These are phyloP conservation scores for Echeneis naucrates DNA, from an alignment of 2,797 vertebrate genomes.

Conservation along the genomic window DNA sequence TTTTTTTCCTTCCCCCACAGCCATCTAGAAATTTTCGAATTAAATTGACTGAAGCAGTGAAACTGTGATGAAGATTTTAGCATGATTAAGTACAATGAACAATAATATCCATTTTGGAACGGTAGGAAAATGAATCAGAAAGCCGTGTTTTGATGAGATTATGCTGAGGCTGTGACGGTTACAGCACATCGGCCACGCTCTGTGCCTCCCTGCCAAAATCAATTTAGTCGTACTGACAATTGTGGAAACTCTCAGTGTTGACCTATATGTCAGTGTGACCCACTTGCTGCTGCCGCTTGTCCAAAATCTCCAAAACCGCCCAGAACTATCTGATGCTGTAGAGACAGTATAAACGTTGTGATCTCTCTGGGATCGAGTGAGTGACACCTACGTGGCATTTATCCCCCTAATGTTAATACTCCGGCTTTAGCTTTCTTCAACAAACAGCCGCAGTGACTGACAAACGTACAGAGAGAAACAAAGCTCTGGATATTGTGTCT, in stretches of 20 bases:
- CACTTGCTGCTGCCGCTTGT: conserved; percentile 32
- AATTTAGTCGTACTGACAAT: conserved; percentile 38
- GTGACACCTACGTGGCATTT: background rate
- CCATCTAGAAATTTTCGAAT: background rate
- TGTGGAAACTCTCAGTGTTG: conserved; percentile 34
- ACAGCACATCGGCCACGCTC: conserved; percentile 4
- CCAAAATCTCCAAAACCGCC: conserved; percentile 23
- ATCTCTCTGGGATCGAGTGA: background rate
- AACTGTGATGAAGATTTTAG: background rate
- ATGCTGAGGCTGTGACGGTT: background rate
- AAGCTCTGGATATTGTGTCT: conserved; percentile 7
- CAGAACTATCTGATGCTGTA: conserved; percentile 1
- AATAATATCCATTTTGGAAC: background rate
- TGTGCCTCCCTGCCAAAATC: conserved; percentile 27
- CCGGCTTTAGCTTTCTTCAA: conserved; percentile 1
- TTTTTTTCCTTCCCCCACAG: background rate
- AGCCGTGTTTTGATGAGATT: conserved; percentile 4
- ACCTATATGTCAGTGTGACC: conserved; percentile 56
- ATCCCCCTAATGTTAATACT: background rate
- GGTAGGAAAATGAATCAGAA: conserved; percentile 1
- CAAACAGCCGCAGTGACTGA: conserved; percentile 31
- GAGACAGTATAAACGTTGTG: background rate
- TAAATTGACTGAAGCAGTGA: background rate
- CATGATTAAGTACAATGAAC: background rate
- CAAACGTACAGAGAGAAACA: conserved; percentile 6